These are phyloP conservation scores for Karalla daura DNA, from an alignment of 2,797 vertebrate genomes.

Conservation along the genomic window DNA sequence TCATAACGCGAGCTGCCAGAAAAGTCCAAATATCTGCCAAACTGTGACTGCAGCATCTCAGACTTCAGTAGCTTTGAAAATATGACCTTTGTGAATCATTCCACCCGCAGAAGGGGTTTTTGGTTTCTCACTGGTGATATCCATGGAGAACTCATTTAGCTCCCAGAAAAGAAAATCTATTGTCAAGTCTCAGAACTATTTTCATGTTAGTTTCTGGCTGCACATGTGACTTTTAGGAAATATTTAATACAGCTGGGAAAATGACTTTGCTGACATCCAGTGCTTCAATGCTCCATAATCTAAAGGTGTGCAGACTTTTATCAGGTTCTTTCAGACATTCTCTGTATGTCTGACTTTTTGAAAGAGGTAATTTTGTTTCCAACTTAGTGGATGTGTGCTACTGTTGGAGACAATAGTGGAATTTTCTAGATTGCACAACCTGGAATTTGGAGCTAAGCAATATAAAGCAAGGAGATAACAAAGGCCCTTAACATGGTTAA, in stretches of 20 bases:
- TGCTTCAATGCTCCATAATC: constrained; percentile 22
- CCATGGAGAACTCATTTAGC: constrained; percentile 29
- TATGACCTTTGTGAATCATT: constrained; percentile 54
- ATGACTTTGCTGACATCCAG: constrained; percentile 4
- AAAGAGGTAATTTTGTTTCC: constrained; percentile 25
- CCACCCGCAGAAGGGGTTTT: constrained; percentile 29
- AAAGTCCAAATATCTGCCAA: constrained; percentile 40
- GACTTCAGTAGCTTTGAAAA: constrained; percentile 45
- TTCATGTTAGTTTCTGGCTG: constrained; percentile 49
- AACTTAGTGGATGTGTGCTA: not conserved
- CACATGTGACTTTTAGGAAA: constrained; percentile 39
- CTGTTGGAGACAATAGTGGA: not conserved
- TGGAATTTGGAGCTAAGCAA: constrained; percentile 21
- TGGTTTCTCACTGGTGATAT: constrained; percentile 37
- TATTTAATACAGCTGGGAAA: constrained; percentile 35
- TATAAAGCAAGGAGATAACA: constrained; percentile 2
- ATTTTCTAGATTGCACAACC: constrained; percentile 16
- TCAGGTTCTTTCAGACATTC: not conserved
- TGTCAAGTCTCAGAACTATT: constrained; percentile 41
- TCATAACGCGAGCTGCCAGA: constrained; percentile 24
- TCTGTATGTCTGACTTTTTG: constrained; percentile 8
- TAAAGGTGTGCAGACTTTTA: constrained; percentile 16
- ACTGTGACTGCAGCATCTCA: constrained; percentile 29
- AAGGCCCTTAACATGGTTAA: constrained; percentile 5
- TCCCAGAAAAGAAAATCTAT: constrained; percentile 16